Evolutionary conservation across 1,140 invertebrate genomes (phyloP).

Genomic region (Hycleus cichorii): DNA sequence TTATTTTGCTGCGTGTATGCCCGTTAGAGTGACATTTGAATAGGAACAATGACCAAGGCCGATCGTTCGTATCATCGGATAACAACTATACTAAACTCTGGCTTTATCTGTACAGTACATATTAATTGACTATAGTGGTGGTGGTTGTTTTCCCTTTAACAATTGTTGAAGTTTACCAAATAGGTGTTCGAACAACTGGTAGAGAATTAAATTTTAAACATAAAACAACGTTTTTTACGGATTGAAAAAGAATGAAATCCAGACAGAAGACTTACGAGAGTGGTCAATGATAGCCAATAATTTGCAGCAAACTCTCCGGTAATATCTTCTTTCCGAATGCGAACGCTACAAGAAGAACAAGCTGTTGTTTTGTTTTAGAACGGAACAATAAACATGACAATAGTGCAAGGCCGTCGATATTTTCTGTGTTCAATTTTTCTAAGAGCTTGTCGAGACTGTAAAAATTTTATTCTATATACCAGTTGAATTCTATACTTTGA

Average conservation of each 20-base stretch:
- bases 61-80: conserved; percentile 15
- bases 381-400: conserved; percentile 29
- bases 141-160: too few species aligned
- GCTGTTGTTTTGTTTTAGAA: conserved; percentile 22
- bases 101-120: too few species aligned
- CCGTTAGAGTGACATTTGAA: conserved; percentile 28
- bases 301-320: conserved; percentile 2
- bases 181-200: too few species aligned
- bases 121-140: too few species aligned
- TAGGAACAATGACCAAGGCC: conserved; percentile 31
- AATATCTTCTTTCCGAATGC: conserved; percentile 13
- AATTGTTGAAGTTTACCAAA: too few species aligned
- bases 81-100: too few species aligned
- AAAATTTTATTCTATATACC: conserved; percentile 17
- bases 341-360: conserved; percentile 17
- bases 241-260: too few species aligned
- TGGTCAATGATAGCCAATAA: conserved; percentile 6
- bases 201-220: too few species aligned
- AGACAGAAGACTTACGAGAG: too few species aligned
- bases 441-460: conserved; percentile 10
- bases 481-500: conserved; percentile 20
- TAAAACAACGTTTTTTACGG: too few species aligned
- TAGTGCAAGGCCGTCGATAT: conserved; percentile 23
- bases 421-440: conserved; percentile 20
- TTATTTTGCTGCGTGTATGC: conserved; percentile 27